phyloP scores from a whole-genome alignment of 2,113 vertebrate genomes.

The Felis catus region F.catus_Fca126_mat1.0 CM031423.1:28839001-28839500 shows the following conservation, averaged over 20 bases:
- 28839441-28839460: neutral
- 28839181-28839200: neutral
- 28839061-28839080: neutral
- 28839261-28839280: neutral
- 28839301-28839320: neutral
- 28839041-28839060: neutral
- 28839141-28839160: neutral
- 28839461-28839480: neutral
- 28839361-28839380: no score
- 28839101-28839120: neutral
- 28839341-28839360: fast-evolving
- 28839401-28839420: neutral
- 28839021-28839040: neutral
- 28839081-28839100: neutral
- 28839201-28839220: neutral
- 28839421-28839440: neutral
- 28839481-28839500: neutral
- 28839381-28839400: neutral
- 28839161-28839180: neutral
- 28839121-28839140: neutral
- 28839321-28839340: neutral
- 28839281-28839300: neutral
- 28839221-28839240: neutral
- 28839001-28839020: neutral
- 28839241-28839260: neutral